A percentile compares a stretch with the other conserved stretches of the same genome.
These are phyloP conservation scores for Carassius gibelio DNA, from an alignment of 2,113 vertebrate species.

Conservation along the genomic window DNA sequence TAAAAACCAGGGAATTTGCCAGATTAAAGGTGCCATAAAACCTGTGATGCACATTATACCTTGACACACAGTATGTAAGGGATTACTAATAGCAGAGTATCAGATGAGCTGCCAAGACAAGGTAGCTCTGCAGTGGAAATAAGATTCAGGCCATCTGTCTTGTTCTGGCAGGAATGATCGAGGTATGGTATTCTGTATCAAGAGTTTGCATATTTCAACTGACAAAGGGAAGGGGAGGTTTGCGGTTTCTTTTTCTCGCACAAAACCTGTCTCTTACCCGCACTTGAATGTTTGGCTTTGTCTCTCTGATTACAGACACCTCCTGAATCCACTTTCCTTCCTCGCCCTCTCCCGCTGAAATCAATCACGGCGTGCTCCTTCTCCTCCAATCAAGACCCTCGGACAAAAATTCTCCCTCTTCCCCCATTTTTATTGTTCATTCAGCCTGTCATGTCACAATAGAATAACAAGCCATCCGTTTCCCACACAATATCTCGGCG, in stretches of 20 bases:
- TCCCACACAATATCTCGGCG: constrained; percentile 48
- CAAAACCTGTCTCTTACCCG: constrained; percentile 53
- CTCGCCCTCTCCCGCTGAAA: constrained; percentile 21
- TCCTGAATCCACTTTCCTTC: constrained; percentile 42
- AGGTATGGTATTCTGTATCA: constrained; percentile 62
- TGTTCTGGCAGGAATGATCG: constrained; percentile 58
- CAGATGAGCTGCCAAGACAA: constrained; percentile 61
- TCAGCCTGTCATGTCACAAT: constrained; percentile 56
- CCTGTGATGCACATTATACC: constrained; percentile 57
- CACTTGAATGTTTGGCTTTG: constrained; percentile 58
- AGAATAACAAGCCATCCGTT: constrained; percentile 55
- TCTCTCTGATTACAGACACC: constrained; percentile 59
- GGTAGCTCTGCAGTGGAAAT: constrained; percentile 59
- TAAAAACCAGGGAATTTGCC: constrained; percentile 33
- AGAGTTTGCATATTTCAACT: constrained; percentile 58
- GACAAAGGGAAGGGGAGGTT: constrained; percentile 52
- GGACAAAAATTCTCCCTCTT: constrained; percentile 31
- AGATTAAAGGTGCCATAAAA: constrained; percentile 45
- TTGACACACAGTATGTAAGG: constrained; percentile 53
- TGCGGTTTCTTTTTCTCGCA: constrained; percentile 35
- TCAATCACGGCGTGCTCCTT: constrained; percentile 39
- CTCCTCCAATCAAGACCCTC: constrained; percentile 47
- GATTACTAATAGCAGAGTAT: constrained; percentile 58
- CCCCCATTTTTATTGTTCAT: constrained; percentile 57
- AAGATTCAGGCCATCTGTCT: constrained; percentile 64